Evolutionary conservation across 2,113 vertebrate genomes (phyloP).

Genomic region (Lepus americanus): DNA sequence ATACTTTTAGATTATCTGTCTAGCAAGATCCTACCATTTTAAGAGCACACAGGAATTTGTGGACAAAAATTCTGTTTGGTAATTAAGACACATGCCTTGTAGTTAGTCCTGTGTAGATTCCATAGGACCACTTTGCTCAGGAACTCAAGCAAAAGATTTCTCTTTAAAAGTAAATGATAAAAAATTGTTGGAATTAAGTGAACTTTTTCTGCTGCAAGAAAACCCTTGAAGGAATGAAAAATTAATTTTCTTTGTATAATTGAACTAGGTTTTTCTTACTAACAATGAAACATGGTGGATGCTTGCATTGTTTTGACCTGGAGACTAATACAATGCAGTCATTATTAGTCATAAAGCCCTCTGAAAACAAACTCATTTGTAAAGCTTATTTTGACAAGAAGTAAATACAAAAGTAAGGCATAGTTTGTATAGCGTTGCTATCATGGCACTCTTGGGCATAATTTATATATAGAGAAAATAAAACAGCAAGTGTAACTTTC

Average conservation of each 20-base stretch:
- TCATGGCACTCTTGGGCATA: slow-evolving; percentile 85
- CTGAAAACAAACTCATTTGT: slow-evolving; percentile 87
- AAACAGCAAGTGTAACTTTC: slow-evolving; percentile 85
- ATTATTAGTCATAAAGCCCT: slow-evolving; percentile 86
- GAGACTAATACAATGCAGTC: slow-evolving; percentile 84
- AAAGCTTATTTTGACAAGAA: slow-evolving; percentile 88
- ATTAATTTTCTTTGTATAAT: slow-evolving; percentile 85
- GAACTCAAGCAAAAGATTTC: slow-evolving; percentile 79
- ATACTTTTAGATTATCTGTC: slow-evolving; percentile 79
- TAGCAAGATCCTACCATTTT: slow-evolving; percentile 70
- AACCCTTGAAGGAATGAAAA: slow-evolving; percentile 82
- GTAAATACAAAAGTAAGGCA: slow-evolving; percentile 86
- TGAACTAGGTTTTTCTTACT: slow-evolving; percentile 83
- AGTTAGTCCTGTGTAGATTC: slow-evolving; percentile 75
- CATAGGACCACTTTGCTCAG: slow-evolving; percentile 78
- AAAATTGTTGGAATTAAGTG: slow-evolving; percentile 80
- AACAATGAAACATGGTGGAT: slow-evolving; percentile 84
- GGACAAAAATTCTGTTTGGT: slow-evolving; percentile 76
- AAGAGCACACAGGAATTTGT: slow-evolving; percentile 78
- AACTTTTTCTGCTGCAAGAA: slow-evolving; percentile 43
- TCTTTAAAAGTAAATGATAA: slow-evolving; percentile 79
- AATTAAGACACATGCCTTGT: slow-evolving; percentile 77
- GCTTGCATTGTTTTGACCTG: slow-evolving; percentile 85
- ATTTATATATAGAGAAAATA: slow-evolving; percentile 86
- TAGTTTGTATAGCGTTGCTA: slow-evolving; percentile 83